Conservation (phyloP, 2,113 vertebrate species). For the Peucedramus taeniatus region DNA sequence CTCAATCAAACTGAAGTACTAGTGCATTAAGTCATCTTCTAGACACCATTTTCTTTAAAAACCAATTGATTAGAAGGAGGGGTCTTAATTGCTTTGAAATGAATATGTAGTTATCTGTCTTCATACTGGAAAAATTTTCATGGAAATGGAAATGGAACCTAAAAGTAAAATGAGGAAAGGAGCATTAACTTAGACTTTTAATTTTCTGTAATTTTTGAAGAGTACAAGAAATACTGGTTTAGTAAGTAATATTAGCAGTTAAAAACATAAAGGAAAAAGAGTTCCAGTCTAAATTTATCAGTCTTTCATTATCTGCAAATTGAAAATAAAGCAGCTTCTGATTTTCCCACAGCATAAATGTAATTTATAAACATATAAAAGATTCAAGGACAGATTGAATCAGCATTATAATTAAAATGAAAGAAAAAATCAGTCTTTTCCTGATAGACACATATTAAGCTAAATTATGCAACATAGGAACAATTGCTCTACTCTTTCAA, state of each 20-base stretch:
- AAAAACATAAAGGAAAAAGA: background rate
- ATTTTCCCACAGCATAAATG: background rate
- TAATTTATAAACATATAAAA: background rate
- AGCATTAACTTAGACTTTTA: background rate
- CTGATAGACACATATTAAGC: background rate
- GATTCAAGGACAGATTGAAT: background rate
- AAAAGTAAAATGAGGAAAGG: background rate
- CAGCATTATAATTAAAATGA: background rate
- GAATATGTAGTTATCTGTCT: background rate
- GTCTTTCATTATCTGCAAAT: background rate
- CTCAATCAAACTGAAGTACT: conserved; percentile 43
- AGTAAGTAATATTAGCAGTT: background rate
- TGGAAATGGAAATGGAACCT: background rate
- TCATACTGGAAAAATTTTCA: background rate
- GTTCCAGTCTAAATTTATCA: background rate
- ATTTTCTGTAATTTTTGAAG: background rate
- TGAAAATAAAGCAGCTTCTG: background rate
- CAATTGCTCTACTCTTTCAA: background rate
- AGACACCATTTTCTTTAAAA: conserved; percentile 15
- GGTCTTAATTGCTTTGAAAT: background rate
- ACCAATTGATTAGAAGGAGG: background rate
- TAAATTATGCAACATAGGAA: background rate
- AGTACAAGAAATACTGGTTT: background rate
- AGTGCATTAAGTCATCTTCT: conserved; percentile 10
- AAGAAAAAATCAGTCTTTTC: background rate